These are phyloP conservation scores for Drosophila parabipectinata DNA, from an alignment of 1,140 invertebrate species.

Conservation along the genomic window DNA sequence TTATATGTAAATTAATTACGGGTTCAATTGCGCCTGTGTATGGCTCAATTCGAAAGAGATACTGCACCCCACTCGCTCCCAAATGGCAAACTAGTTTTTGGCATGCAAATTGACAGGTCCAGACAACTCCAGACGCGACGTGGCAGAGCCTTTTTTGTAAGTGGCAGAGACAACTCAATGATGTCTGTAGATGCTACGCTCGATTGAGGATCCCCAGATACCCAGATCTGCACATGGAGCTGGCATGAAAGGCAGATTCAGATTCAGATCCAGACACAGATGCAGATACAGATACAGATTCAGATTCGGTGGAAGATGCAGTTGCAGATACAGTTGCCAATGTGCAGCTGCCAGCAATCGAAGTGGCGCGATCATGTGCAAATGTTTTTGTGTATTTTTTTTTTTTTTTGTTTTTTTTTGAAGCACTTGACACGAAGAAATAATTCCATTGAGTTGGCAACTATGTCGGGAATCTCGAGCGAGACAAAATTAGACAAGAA, in stretches of 20 bases:
- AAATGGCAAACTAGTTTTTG: conserved; percentile 39
- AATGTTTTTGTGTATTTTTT: conserved; percentile 24
- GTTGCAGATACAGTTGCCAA: conserved; percentile 38
- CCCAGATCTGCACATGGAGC: conserved; percentile 29
- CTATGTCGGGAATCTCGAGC: conserved; percentile 74
- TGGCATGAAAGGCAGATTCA: conserved; percentile 47
- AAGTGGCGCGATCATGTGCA: conserved; percentile 64
- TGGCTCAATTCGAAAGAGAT: conserved; percentile 11
- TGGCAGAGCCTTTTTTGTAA: conserved; percentile 35
- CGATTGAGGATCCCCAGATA: conserved; percentile 63
- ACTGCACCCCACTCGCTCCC: conserved; percentile 13
- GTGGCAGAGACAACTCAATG: conserved; percentile 66
- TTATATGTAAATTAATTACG: conserved; percentile 61
- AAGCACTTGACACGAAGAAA: conserved; percentile 78
- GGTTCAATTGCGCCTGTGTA: conserved; percentile 10
- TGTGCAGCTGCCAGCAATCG: conserved; percentile 45
- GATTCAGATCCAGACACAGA: conserved; percentile 44
- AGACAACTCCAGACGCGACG: conserved; percentile 41
- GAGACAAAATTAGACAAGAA: conserved; percentile 80
- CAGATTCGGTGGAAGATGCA: conserved; percentile 34
- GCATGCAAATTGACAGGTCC: conserved; percentile 46
- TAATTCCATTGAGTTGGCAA: conserved; percentile 80
- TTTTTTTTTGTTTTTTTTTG: conserved; percentile 34
- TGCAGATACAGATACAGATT: conserved; percentile 43
- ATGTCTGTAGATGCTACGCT: conserved; percentile 63